These are phyloP conservation scores for Omphaloscelis lunosa DNA, from an alignment of 2,888 invertebrate genomes.

Conservation along the genomic window DNA sequence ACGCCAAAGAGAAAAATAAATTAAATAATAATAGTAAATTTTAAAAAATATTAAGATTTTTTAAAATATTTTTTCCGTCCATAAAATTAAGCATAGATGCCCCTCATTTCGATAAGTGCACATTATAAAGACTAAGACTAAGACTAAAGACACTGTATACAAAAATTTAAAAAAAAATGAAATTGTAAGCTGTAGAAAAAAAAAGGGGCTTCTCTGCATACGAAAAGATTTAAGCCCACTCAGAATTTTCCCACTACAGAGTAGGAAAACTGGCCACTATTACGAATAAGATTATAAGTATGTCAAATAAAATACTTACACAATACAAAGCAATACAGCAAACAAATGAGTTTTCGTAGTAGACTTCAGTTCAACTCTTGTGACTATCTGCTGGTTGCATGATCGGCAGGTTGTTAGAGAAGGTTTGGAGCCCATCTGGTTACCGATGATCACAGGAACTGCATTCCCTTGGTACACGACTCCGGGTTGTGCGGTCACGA, in stretches of 20 bases:
- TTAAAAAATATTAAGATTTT: no score
- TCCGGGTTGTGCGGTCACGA: slow-evolving; percentile 18
- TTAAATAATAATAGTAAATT: no score
- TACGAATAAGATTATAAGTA: not conserved
- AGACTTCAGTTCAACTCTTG: slow-evolving; percentile 81
- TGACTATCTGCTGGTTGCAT: slow-evolving; percentile 84
- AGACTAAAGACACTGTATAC: no score
- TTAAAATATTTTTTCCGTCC: no score
- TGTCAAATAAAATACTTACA: slow-evolving; percentile 9
- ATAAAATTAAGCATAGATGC: no score
- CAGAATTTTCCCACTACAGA: not conserved
- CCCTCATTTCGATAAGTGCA: no score
- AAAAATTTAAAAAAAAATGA: slow-evolving; percentile 31
- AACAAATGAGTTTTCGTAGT: slow-evolving; percentile 89
- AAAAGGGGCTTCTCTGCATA: not conserved
- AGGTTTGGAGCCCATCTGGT: slow-evolving; percentile 74
- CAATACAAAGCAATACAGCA: slow-evolving; percentile 86
- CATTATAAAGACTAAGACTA: no score
- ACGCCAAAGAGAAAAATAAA: no score
- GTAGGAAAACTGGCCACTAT: no score
- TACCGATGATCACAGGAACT: slow-evolving; percentile 48
- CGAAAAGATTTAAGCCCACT: not conserved
- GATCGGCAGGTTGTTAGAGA: slow-evolving; percentile 80
- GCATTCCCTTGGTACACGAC: slow-evolving; percentile 13
- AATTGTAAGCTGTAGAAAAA: not conserved